phyloP scores from a whole-genome alignment of 2,797 vertebrate species.

The Botia kubotai region DNA sequence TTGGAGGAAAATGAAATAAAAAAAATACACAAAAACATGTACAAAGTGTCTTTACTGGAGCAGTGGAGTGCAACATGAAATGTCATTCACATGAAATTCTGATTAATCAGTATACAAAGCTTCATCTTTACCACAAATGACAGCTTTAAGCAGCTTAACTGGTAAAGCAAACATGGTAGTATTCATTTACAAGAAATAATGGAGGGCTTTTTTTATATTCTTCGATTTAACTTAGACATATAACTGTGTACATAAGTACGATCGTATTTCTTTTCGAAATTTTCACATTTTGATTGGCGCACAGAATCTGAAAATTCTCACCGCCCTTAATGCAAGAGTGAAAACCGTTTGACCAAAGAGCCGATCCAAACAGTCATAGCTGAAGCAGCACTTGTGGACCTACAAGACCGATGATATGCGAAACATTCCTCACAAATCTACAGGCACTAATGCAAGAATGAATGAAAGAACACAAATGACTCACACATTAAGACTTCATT shows the following conservation, averaged over 20 bases:
- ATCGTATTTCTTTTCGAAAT: background rate
- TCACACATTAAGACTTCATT: background rate
- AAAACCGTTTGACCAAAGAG: background rate
- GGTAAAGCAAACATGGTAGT: constrained; percentile 22
- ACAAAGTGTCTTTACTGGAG: constrained; percentile 10
- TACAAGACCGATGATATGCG: background rate
- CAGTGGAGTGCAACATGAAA: constrained; percentile 5
- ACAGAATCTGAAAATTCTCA: constrained; percentile 22
- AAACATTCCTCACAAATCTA: constrained; percentile 6
- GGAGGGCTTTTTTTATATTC: constrained; percentile 3
- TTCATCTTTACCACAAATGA: background rate
- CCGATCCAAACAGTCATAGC: background rate
- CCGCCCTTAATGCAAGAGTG: constrained; percentile 6
- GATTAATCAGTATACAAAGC: background rate
- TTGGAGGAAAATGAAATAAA: background rate
- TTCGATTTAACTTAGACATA: constrained; percentile 12
- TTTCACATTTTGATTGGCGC: background rate
- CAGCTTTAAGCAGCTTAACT: constrained; percentile 10
- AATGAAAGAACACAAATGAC: background rate
- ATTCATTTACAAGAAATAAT: constrained; percentile 2
- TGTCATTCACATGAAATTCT: background rate
- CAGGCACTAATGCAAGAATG: background rate
- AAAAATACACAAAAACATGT: background rate
- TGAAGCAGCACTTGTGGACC: background rate
- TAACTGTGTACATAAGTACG: background rate